Base-by-base conservation (phyloP, 1,140 invertebrate species). In the Delia radicum region DNA sequence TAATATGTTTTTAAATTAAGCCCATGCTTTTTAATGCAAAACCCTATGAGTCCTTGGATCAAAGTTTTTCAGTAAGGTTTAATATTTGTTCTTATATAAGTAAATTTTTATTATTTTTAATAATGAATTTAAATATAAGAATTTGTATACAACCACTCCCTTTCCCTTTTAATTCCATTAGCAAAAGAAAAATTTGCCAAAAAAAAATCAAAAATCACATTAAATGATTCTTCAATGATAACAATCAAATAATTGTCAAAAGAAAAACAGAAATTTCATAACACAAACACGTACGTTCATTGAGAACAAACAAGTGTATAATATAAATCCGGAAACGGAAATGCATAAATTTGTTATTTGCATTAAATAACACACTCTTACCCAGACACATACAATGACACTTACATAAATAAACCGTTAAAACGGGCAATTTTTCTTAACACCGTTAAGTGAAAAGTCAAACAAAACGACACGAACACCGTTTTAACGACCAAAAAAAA, bases 261-360 rank as follows among this genome's bases (percentile, higher is more conserved):
- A 18, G 48, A 55, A 42, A 24, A 21, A 21, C 8, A 24, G 4
- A 55, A 55, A 55, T 24, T 55, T 55, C 8, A 2, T 55, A 55
- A 55, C 5, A n/a, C 48, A 55, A 55, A 55, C 48, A 55, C 48
- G 48, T 55, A 55, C 48, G 48, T 7, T 18, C 24, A 55, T 55
- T 55, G 48, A 55, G 48, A 55, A 18, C 48, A 55, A 55, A 55
- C 48, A 55, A 55, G 48, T 55, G 21, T 21, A 55, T 55, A 42
- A 74, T 63, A 33, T 31, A 74, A 74, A 67, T 55, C 4, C 73
- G 73, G 61, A 74, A 63, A 61, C 21, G 73, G 73, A 74, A 65
- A n/a, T 74, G 73, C 73, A 74, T 74, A 65, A 74, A 74, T 74
- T 74, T 74, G 73, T 74, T 74, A 74, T 74, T 65, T 42, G 55